phyloP scores from a whole-genome alignment of 2,888 invertebrate genomes.

The Drosophila anceps region DNA sequence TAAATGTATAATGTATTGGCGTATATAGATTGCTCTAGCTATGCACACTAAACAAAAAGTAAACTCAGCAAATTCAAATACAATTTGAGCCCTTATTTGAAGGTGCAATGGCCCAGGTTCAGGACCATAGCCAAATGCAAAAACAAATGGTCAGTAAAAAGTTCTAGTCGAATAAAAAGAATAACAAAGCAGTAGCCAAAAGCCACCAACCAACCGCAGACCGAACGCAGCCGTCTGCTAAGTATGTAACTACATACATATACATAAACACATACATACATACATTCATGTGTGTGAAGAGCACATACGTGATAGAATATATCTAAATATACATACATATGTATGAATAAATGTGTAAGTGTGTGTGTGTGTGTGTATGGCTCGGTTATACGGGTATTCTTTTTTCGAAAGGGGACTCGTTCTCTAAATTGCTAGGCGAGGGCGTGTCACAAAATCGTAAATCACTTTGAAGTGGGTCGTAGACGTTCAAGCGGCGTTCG shows the following conservation, averaged over 20 bases:
- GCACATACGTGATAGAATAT: conserved; percentile 24
- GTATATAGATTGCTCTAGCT: background rate
- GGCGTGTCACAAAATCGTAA: conserved; percentile 85
- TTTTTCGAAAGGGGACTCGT: conserved; percentile 64
- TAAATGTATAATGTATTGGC: background rate
- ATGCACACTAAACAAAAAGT: background rate
- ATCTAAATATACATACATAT: conserved; percentile 17
- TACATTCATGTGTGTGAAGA: conserved; percentile 13
- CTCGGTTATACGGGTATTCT: conserved; percentile 41
- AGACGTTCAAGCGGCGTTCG: conserved; percentile 80
- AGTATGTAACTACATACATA: conserved; percentile 8
- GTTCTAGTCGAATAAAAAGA: conserved; percentile 38
- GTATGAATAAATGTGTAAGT: background rate
- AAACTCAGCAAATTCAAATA: conserved; percentile 35
- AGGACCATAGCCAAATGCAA: conserved; percentile 49
- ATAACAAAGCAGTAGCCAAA: conserved; percentile 27
- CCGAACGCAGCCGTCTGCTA: conserved; percentile 26
- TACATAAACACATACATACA: conserved; percentile 7
- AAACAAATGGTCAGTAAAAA: conserved; percentile 58
- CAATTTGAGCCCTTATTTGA: conserved; percentile 44
- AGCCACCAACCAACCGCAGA: conserved; percentile 32
- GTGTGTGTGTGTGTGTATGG: conserved; percentile 17
- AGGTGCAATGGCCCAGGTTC: conserved; percentile 32
- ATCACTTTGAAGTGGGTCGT: conserved; percentile 85
- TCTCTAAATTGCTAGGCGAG: conserved; percentile 83